A percentile compares a stretch with the other conserved stretches of the same genome.
These are phyloP conservation scores for Rapana venosa DNA, from an alignment of 2,888 invertebrate species.

Conservation along the genomic window DNA sequence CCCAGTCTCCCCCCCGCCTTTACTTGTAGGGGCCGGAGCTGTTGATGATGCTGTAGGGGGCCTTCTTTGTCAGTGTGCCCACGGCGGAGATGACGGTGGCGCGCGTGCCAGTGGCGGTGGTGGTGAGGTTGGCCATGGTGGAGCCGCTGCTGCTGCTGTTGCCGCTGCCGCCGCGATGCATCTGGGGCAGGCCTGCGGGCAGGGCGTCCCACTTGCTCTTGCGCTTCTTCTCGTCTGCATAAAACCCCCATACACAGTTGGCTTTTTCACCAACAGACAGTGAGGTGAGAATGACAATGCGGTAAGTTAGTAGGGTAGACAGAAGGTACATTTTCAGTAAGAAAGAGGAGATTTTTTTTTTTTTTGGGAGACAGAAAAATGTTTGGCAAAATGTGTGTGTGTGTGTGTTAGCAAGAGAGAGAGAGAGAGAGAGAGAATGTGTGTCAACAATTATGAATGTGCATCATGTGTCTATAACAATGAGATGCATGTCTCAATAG, in stretches of 20 bases:
- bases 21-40: neutral
- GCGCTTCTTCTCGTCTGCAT: constrained; percentile 73
- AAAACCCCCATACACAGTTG: constrained; percentile 33
- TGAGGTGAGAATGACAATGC: no score
- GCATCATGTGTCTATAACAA: no score
- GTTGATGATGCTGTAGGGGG: constrained; percentile 39
- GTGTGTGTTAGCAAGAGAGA: neutral
- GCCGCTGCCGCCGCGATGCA: constrained; percentile 73
- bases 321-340: neutral
- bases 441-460: no score
- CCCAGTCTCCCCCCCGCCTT: neutral
- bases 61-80: constrained; percentile 86
- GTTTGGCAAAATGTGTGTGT: neutral
- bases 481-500: no score
- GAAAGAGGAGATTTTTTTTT: neutral
- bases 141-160: constrained; percentile 50
- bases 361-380: neutral
- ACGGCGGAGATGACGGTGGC: constrained; percentile 95
- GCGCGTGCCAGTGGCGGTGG: constrained; percentile 90
- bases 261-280: neutral
- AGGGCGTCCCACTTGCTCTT: constrained; percentile 75
- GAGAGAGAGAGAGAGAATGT: no score
- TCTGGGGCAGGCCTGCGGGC: constrained; percentile 57
- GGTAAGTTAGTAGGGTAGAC: no score
- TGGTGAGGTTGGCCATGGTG: constrained; percentile 84